A percentile compares a stretch with the other conserved stretches of the same genome.
These are phyloP conservation scores for Athene noctua DNA, from an alignment of 2,113 vertebrate genomes.

Conservation along the genomic window DNA sequence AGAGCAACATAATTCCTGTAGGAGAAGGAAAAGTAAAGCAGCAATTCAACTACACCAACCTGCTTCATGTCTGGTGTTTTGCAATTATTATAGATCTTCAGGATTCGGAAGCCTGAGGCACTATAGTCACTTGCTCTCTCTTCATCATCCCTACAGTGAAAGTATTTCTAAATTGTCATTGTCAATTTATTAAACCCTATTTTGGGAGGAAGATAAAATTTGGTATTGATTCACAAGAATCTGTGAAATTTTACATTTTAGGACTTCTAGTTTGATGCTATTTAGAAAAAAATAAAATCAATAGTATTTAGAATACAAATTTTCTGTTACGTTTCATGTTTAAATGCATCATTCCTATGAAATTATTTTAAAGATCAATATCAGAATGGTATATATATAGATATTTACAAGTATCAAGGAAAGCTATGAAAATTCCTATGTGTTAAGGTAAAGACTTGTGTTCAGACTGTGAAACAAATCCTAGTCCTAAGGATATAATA, in stretches of 20 bases:
- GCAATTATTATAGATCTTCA: not conserved
- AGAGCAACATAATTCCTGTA: not conserved
- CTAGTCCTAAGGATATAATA: not conserved
- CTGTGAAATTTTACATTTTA: not conserved
- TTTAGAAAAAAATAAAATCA: not conserved
- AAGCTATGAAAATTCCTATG: not conserved
- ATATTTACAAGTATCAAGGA: not conserved
- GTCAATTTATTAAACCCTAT: too few relatives aligned
- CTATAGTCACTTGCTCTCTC: not conserved
- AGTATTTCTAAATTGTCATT: not conserved
- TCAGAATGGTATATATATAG: not conserved
- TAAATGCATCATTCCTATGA: not conserved
- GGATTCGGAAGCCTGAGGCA: not conserved
- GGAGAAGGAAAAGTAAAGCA: not conserved
- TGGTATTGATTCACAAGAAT: not conserved
- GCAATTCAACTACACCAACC: not conserved
- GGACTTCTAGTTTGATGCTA: not conserved
- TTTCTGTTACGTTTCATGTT: not conserved
- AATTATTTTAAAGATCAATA: not conserved
- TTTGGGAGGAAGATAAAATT: not conserved
- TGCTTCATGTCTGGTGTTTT: not conserved
- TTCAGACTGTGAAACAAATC: not conserved
- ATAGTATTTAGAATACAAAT: not conserved
- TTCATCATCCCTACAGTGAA: not conserved
- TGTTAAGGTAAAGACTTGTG: not conserved